Base-by-base conservation (phyloP, 1,140 invertebrate species). In the Bombus huntii region DNA sequence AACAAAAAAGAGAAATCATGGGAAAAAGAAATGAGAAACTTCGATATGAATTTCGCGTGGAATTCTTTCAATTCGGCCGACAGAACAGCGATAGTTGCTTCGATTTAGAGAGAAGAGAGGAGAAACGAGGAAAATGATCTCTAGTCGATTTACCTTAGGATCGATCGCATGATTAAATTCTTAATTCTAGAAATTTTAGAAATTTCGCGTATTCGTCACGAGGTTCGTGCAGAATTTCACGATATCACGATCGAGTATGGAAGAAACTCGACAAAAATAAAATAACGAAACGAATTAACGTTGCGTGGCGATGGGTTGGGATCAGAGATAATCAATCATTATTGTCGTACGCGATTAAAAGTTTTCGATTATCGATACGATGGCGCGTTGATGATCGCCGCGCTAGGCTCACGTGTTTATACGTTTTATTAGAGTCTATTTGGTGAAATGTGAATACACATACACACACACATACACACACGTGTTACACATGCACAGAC, bases 341-440 rank as follows among this genome's bases (percentile, higher is more conserved):
- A 44, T 59, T 53, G 9, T 62, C 78, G 39, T 76, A 62, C 15
- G 57, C 18, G 34, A 65, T 83, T 77, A 72, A 89, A 87, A 89
- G 76, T 87, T 89, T 87, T 83, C 72, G 62, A 89, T 81, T 72
- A 81, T 71, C 65, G 78, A 39, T 47, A 47, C 42, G n/a, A 28
- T 59, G 18, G 70, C 78, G 87, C 74, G 68, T 74, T 75, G 73
- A 81, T 71, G 70, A 86, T 74, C 73, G 42, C 65, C 85, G 77
- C 76, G 87, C 44, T 47, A 65, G 76, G 87, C 85, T 85, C 87
- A 90, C 84, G 83, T 81, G 84, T 92, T 92, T 92, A 91, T 92
- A 92, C 86, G 87, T 91, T 92, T 92, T 91, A 91, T 88, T 92
- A 88, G 86, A 89, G 65, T 89, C 78, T 90, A 85, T 71, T 66